Percentiles rank a stretch among this genome's conserved stretches.
Evolutionary conservation across 37 sponge, comb jelly and placozoan species (phyloP).

Genomic region (Theonella swinhoei): DNA sequence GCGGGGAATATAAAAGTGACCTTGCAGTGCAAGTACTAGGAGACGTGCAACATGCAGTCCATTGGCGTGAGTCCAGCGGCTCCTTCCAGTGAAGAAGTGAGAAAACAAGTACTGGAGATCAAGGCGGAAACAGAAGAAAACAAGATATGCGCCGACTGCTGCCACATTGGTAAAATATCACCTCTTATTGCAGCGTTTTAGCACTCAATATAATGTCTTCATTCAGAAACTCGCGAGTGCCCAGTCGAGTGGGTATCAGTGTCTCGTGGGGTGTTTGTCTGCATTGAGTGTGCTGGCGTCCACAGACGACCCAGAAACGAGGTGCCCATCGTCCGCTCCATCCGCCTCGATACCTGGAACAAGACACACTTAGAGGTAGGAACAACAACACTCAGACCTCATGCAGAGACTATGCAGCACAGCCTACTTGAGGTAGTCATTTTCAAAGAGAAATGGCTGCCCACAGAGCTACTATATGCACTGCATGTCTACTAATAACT

Average conservation of each 20-base stretch:
- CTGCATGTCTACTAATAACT: no score
- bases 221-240: neutral
- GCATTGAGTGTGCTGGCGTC: constrained; percentile 79
- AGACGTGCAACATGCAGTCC: no score
- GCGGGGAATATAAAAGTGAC: no score
- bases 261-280: constrained; percentile 71
- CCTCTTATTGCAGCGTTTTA: neutral
- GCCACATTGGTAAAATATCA: neutral
- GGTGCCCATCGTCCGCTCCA: constrained; percentile 60
- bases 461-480: no score
- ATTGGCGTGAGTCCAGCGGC: no score
- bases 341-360: constrained; percentile 53
- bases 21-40: no score
- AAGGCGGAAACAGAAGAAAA: neutral
- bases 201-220: neutral
- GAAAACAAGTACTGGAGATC: neutral
- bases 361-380: constrained; percentile 53
- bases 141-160: neutral
- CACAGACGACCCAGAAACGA: constrained; percentile 65
- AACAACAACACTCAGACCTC: no score
- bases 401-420: no score
- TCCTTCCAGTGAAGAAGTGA: neutral
- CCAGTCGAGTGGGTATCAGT: constrained; percentile 55
- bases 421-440: no score
- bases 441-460: no score